Conservation (phyloP, 2,888 invertebrate species). For the Pediacus dermestoides region DNA sequence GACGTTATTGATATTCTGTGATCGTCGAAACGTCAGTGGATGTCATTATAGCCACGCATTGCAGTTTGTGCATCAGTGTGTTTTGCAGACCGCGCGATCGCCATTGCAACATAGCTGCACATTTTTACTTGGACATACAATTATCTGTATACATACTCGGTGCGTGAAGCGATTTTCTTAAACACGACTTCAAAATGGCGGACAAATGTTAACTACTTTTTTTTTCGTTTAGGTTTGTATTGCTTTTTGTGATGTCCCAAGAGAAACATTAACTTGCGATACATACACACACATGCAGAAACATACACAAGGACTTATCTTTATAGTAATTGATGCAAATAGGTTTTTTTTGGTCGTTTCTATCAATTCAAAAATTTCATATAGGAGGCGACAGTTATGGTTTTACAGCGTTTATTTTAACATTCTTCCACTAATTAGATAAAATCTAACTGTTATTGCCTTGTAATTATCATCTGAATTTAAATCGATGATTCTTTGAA, state of each 20-base stretch:
- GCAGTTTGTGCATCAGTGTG: constrained; percentile 23
- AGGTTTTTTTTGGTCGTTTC: too few relatives aligned
- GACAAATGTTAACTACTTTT: constrained; percentile 37
- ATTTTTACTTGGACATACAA: constrained; percentile 40
- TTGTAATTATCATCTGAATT: too few relatives aligned
- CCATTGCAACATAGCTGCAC: constrained; percentile 38
- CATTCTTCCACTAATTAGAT: too few relatives aligned
- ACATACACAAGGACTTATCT: constrained; percentile 26
- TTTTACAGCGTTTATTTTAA: too few relatives aligned
- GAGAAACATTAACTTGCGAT: constrained; percentile 27
- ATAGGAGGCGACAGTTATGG: too few relatives aligned
- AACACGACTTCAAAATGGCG: constrained; percentile 36
- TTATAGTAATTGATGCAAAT: constrained; percentile 30
- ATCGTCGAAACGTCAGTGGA: constrained; percentile 36
- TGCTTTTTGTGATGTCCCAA: constrained; percentile 29
- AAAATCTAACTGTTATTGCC: too few relatives aligned
- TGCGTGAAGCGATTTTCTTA: constrained; percentile 39
- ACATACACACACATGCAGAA: too few relatives aligned
- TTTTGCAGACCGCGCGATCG: constrained; percentile 30
- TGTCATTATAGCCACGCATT: constrained; percentile 34
- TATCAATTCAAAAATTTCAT: too few relatives aligned
- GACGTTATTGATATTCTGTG: constrained; percentile 34
- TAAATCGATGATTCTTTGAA: too few relatives aligned
- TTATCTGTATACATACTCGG: constrained; percentile 38
- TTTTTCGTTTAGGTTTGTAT: constrained; percentile 29